These are phyloP conservation scores for Torymus tubicola DNA, from an alignment of 2,888 invertebrate species.

Conservation along the genomic window DNA sequence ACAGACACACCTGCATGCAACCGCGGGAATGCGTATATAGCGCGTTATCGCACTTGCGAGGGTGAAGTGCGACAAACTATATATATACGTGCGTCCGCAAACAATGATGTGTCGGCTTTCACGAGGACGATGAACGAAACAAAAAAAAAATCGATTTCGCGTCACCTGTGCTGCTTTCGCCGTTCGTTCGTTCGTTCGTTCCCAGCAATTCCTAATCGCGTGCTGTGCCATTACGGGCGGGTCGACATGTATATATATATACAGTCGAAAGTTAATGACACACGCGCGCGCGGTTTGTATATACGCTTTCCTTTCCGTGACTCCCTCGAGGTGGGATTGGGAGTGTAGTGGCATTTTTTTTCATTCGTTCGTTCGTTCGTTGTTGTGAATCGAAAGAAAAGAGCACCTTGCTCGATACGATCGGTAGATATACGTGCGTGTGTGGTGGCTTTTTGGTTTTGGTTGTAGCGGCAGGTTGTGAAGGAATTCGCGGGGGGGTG, in stretches of 20 bases:
- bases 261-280: conserved; percentile 40
- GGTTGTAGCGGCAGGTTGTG: no score
- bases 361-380: no score
- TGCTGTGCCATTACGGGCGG: conserved; percentile 2
- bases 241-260: background rate
- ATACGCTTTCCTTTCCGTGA: conserved; percentile 41
- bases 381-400: no score
- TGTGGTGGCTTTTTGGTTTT: background rate
- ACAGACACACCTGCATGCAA: conserved; percentile 47
- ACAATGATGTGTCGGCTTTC: conserved; percentile 42
- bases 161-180: conserved; percentile 65
- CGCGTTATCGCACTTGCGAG: background rate
- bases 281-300: background rate
- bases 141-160: conserved; percentile 64
- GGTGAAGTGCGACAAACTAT: no score
- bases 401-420: conserved; percentile 41
- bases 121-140: background rate
- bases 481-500: no score
- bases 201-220: conserved; percentile 61
- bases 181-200: conserved; percentile 57
- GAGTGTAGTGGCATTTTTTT: no score
- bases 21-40: conserved; percentile 41
- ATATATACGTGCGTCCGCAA: conserved; percentile 6
- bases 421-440: background rate
- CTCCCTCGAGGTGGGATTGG: background rate